Conservation (phyloP, 2,797 vertebrate species). For the Mormyrops boulengeri region DNA sequence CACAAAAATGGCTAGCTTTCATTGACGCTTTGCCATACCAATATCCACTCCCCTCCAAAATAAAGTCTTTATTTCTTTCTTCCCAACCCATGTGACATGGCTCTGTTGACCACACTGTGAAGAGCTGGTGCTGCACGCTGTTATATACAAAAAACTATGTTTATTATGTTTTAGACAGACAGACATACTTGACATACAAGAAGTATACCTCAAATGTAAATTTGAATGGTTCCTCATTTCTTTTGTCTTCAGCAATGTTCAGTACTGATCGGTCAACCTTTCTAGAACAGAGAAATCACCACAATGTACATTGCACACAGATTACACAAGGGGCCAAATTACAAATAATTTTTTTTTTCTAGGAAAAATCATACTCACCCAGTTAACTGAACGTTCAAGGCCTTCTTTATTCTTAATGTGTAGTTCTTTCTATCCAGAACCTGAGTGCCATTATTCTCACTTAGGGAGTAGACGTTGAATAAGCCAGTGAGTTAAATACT, state of each 20-base stretch:
- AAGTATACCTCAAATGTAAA: conserved; percentile 34
- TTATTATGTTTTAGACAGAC: background rate
- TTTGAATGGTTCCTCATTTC: background rate
- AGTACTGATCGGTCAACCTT: conserved; percentile 23
- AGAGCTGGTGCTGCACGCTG: background rate
- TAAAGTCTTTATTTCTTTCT: too few relatives aligned
- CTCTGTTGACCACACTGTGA: background rate
- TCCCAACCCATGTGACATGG: too few relatives aligned
- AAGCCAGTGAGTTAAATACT: background rate
- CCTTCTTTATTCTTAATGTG: conserved; percentile 33
- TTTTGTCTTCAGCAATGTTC: conserved; percentile 26
- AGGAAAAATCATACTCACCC: conserved; percentile 33
- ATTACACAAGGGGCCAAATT: background rate
- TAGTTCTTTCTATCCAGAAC: conserved; percentile 30
- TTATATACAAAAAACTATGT: background rate
- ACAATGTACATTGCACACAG: background rate
- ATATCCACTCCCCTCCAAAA: too few relatives aligned
- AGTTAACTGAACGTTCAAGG: conserved; percentile 30
- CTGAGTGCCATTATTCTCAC: conserved; percentile 33
- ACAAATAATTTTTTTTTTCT: background rate
- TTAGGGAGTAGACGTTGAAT: conserved; percentile 21
- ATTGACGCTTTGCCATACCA: too few relatives aligned
- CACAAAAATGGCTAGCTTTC: too few relatives aligned
- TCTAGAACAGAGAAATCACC: conserved; percentile 26
- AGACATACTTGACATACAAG: background rate